Evolutionary conservation across 2,888 invertebrate species (phyloP).

Genomic region (Parascotia fuliginaria): DNA sequence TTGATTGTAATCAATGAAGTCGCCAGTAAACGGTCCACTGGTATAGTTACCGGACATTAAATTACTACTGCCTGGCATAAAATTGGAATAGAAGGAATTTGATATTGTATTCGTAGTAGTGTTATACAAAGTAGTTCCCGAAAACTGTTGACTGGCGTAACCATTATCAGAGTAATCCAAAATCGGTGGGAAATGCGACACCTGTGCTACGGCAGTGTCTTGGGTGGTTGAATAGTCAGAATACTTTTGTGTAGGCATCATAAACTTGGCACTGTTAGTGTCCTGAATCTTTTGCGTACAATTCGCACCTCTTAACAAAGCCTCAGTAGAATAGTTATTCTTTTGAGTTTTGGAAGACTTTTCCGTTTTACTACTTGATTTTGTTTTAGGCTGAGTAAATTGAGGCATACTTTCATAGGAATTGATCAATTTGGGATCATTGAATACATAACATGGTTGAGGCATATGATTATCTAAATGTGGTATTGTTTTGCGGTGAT

Average conservation of each 20-base stretch:
- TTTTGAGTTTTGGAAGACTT: slow-evolving; percentile 72
- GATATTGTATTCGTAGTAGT: slow-evolving; percentile 78
- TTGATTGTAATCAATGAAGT: slow-evolving; percentile 79
- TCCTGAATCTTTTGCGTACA: slow-evolving; percentile 73
- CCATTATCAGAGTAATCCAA: slow-evolving; percentile 76
- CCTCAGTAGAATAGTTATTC: slow-evolving; percentile 79
- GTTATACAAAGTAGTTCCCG: slow-evolving; percentile 77
- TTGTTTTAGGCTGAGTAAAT: slow-evolving; percentile 65
- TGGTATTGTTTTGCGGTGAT: slow-evolving; percentile 61
- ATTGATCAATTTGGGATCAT: slow-evolving; percentile 66
- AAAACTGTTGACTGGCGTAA: slow-evolving; percentile 74
- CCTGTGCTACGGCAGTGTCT: slow-evolving; percentile 76
- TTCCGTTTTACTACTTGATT: slow-evolving; percentile 64
- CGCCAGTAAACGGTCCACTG: slow-evolving; percentile 71
- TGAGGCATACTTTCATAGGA: slow-evolving; percentile 66
- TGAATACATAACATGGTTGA: slow-evolving; percentile 71
- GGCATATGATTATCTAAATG: slow-evolving; percentile 65
- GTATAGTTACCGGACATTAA: slow-evolving; percentile 75
- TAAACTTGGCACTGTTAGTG: slow-evolving; percentile 62
- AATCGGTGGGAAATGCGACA: slow-evolving; percentile 79
- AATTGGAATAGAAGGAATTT: slow-evolving; percentile 79
- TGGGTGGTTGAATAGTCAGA: slow-evolving; percentile 68
- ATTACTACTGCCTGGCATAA: slow-evolving; percentile 75
- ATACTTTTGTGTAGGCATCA: slow-evolving; percentile 70
- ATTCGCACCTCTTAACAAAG: slow-evolving; percentile 71